phyloP scores from a whole-genome alignment of 2,797 vertebrate species.

The Vespertilio murinus region DNA sequence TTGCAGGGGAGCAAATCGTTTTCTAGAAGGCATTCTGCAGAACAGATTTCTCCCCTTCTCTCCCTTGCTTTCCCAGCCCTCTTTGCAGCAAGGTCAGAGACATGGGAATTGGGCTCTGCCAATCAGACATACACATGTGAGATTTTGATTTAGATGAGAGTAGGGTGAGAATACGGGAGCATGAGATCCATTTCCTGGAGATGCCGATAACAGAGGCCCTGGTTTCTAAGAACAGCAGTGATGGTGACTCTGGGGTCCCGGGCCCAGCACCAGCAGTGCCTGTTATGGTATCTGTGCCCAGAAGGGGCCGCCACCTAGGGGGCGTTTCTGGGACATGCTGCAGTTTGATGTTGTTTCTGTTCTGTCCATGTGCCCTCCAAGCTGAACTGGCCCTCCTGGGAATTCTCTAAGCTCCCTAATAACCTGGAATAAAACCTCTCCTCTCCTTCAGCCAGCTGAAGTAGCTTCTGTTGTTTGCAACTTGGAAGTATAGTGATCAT shows the following conservation, averaged over 20 bases:
- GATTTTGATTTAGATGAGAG: not conserved
- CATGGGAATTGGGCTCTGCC: not conserved
- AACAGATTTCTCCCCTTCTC: not conserved
- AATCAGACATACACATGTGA: not conserved
- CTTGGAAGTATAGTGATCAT: not conserved
- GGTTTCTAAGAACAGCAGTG: not conserved
- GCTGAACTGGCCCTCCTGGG: not conserved
- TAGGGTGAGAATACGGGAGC: not conserved
- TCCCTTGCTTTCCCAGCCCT: not conserved
- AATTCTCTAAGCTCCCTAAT: not conserved
- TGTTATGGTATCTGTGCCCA: no score
- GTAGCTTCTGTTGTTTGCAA: not conserved
- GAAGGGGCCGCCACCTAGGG: not conserved
- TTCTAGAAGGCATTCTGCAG: not conserved
- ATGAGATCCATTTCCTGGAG: not conserved
- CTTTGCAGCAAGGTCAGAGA: not conserved
- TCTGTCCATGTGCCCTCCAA: not conserved
- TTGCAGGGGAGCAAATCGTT: not conserved
- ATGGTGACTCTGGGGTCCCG: not conserved
- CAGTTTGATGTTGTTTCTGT: not conserved
- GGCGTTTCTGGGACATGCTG: not conserved
- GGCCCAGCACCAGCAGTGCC: not conserved
- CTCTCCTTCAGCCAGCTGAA: not conserved
- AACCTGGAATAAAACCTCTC: not conserved
- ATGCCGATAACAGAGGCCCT: not conserved